Conservation (phyloP, 2,797 vertebrate species). For the Xerus rutilus region DNA sequence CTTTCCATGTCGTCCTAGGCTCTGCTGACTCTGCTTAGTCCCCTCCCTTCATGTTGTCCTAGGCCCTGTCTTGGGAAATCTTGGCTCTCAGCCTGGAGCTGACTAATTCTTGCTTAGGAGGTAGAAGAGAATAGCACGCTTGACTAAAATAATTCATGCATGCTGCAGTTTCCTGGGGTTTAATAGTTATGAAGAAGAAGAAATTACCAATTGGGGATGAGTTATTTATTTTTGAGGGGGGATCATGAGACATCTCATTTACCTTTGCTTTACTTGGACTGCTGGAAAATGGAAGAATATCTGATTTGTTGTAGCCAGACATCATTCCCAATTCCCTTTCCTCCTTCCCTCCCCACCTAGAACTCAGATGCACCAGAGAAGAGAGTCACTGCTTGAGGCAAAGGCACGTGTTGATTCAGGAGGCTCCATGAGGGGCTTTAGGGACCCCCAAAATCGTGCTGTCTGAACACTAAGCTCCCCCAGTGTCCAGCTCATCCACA, state of each 20-base stretch:
- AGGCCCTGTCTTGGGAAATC: conserved; percentile 39
- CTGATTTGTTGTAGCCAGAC: conserved; percentile 47
- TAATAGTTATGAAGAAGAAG: conserved; percentile 27
- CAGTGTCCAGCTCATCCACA: background rate
- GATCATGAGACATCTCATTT: conserved; percentile 18
- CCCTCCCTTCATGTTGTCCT: background rate
- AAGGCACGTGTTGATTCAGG: background rate
- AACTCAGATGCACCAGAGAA: background rate
- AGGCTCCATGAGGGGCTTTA: background rate
- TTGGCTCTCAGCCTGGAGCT: conserved; percentile 47
- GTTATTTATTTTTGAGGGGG: conserved; percentile 56
- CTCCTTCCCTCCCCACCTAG: background rate
- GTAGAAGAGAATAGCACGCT: background rate
- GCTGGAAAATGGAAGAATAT: conserved; percentile 60
- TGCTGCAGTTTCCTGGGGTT: background rate
- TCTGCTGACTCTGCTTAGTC: background rate
- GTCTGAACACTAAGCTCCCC: background rate
- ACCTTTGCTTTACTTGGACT: conserved; percentile 57
- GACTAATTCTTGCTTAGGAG: conserved; percentile 62
- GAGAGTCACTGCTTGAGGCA: conserved; percentile 10
- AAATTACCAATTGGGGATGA: conserved; percentile 22
- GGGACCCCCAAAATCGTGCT: background rate
- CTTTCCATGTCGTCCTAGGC: background rate
- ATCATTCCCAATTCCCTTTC: conserved; percentile 40
- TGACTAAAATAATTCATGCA: conserved; percentile 50